Conservation (phyloP, 64 coral and sea anemone genomes). For the Actinia tenebrosa region DNA sequence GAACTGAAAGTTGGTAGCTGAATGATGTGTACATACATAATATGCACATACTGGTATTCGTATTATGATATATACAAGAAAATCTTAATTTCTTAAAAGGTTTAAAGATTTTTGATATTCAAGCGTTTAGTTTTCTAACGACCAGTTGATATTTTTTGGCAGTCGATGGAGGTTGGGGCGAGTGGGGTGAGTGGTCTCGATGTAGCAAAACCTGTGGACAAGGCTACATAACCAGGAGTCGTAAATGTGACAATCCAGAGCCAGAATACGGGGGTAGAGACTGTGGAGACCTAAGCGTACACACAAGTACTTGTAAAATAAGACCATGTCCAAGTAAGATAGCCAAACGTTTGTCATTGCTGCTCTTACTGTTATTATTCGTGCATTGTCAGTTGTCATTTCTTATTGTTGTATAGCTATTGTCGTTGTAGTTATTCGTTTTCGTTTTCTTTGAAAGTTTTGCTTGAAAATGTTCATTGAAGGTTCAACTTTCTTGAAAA, state of each 20-base stretch:
- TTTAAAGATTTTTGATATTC: too few species aligned
- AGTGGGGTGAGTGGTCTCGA: slow-evolving; percentile 32
- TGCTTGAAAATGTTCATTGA: too few species aligned
- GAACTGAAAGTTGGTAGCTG: too few species aligned
- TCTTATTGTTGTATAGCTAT: background rate
- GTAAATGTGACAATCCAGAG: slow-evolving; percentile 31
- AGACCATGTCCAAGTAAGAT: background rate
- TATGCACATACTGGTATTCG: too few species aligned
- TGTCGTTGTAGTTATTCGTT: too few species aligned
- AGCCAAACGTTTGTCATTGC: too few species aligned
- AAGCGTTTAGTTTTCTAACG: too few species aligned
- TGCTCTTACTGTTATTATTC: background rate
- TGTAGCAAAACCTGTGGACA: slow-evolving; percentile 37
- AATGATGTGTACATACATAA: too few species aligned
- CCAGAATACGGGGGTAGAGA: slow-evolving; percentile 18
- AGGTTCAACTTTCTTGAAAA: too few species aligned
- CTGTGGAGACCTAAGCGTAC: background rate
- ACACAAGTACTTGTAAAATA: background rate
- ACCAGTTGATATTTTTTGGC: background rate
- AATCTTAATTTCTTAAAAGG: too few species aligned
- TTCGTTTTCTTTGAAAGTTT: too few species aligned
- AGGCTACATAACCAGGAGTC: slow-evolving; percentile 19
- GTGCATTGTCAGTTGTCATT: background rate
- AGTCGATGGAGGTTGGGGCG: slow-evolving; percentile 40
- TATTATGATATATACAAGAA: too few species aligned